Base-by-base conservation (phyloP, 1,140 invertebrate genomes). In the Drosophila willistoni region DNA sequence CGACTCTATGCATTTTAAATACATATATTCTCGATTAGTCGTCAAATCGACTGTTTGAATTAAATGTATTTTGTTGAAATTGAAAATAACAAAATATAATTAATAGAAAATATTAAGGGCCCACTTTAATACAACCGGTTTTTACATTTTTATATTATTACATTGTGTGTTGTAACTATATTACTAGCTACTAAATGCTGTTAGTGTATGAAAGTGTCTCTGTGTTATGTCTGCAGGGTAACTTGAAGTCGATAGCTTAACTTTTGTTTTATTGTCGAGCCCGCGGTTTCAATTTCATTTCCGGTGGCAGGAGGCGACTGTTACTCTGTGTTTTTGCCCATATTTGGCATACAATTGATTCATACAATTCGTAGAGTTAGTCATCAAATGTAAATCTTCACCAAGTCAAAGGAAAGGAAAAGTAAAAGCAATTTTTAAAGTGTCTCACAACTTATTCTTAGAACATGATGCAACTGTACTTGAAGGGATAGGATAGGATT, bases 231-330 rank as follows among this genome's bases (percentile, higher is more conserved):
- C 1, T 44, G 14, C 42, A 47, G 44, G 44, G 44, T 51, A n/a
- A 12, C 10, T 5, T 10, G 0, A 22, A 51, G 17, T 51, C 44
- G 17, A 22, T 19, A n/a, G 9, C 17, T 22, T 6, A 3, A 22
- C 7, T 51, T 22, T 29, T 14, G 9, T 7, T 47, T 47, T 19
- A 9, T 19, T 47, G 1, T 44, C 69, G 71, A 73, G 68, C 75
- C 74, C 62, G 83, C 62, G 83, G 79, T 77, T 87, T 82, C 76
- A 79, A 79, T 87, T 87, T 87, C 76, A 87, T 87, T 87, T 87
- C 83, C 83, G 83, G 79, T 87, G 64, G 64, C 79, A 79, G 79
- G 79, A 70, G 81, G 72, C 68, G 70, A 33, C 44, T 51, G 44
- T 51, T 54, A 57, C 81, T 60, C 61, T 75, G 73, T 71, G 79